Conservation (phyloP, 2,888 invertebrate genomes). For the Brachypalpus laphriformis region DNA sequence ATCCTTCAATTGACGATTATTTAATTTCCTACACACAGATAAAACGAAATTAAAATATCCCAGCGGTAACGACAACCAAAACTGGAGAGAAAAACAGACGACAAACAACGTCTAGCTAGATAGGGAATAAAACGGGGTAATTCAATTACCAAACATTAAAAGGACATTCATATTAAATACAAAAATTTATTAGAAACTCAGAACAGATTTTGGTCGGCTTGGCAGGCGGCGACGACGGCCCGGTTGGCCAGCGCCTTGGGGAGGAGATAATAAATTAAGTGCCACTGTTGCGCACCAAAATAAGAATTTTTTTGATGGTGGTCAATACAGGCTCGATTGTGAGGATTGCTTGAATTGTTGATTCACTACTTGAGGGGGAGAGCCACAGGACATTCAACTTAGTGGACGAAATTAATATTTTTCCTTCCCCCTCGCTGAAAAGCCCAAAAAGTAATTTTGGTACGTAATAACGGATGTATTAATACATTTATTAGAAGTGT, state of each 20-base stretch:
- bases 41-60: conserved; percentile 10
- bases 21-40: conserved; percentile 11
- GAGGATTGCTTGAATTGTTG: neutral
- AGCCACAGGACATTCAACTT: neutral
- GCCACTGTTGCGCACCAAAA: conserved; percentile 1
- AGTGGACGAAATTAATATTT: neutral
- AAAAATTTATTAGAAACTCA: conserved; percentile 2
- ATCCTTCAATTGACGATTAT: conserved; percentile 37
- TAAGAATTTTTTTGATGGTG: neutral
- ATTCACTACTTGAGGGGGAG: neutral
- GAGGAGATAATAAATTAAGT: neutral
- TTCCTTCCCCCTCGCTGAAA: neutral
- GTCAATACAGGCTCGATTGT: neutral
- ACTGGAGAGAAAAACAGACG: neutral
- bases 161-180: conserved; percentile 20
- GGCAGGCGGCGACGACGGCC: neutral
- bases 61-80: neutral
- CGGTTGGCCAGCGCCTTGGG: neutral
- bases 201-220: neutral
- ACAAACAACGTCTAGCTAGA: neutral
- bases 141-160: conserved; percentile 34
- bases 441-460: neutral
- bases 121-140: conserved; percentile 10
- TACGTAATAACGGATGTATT: neutral
- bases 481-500: neutral